Percentiles rank a stretch among this genome's conserved stretches.
phyloP scores from a whole-genome alignment of 2,888 invertebrate species.

The Limnephilus rhombicus region DNA sequence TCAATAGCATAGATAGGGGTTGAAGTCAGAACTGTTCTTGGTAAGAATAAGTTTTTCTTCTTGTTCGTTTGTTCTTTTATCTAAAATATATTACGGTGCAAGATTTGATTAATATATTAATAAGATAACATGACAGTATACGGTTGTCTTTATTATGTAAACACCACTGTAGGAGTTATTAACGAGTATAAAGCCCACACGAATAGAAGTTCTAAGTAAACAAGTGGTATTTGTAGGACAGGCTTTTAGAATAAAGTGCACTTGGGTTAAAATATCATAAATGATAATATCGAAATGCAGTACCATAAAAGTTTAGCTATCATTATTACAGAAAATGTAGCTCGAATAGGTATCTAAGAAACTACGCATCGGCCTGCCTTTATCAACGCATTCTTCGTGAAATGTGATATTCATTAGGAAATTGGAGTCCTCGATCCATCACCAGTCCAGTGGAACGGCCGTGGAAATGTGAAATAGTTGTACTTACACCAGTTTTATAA shows the following conservation, averaged over 20 bases:
- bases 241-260: neutral
- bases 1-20: neutral
- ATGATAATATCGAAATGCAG: neutral
- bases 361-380: neutral
- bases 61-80: neutral
- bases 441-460: neutral
- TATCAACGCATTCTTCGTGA: neutral
- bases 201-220: neutral
- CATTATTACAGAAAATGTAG: neutral
- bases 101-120: no score
- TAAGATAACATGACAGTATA: neutral
- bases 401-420: slow-evolving; percentile 12
- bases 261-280: neutral
- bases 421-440: neutral
- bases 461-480: slow-evolving; percentile 26
- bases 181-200: neutral
- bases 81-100: no score
- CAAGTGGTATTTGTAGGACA: neutral
- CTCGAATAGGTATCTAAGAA: neutral
- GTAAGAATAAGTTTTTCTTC: neutral
- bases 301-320: no score
- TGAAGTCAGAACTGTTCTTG: neutral
- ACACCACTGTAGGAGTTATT: neutral
- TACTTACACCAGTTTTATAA: neutral
- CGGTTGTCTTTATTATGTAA: neutral